Percentiles rank a stretch among this genome's conserved stretches.
Conservation (phyloP, 2,113 vertebrate genomes). For the Telmatochromis sp. region DNA sequence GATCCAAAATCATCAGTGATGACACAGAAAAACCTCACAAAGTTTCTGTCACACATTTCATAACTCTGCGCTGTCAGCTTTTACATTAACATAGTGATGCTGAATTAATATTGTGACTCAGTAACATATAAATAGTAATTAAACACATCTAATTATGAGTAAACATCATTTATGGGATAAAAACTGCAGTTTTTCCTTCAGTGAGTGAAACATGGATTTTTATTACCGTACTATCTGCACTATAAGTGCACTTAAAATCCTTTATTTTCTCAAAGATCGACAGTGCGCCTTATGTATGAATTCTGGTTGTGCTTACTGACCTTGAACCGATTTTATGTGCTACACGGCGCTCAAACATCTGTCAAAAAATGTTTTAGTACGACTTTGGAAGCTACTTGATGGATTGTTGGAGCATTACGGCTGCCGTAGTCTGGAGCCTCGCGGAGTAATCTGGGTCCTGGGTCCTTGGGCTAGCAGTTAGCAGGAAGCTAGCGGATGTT, state of each 20-base stretch:
- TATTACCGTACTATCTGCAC: neutral
- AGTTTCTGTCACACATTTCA: neutral
- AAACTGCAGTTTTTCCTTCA: neutral
- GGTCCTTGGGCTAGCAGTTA: neutral
- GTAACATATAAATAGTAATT: neutral
- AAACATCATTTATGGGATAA: neutral
- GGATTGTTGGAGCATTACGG: neutral
- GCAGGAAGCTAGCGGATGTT: too few relatives aligned
- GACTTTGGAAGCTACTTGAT: neutral
- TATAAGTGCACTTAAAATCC: neutral
- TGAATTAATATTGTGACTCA: neutral
- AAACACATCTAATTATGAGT: neutral
- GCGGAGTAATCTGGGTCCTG: neutral
- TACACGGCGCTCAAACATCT: neutral
- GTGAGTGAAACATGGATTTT: neutral
- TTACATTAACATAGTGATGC: neutral
- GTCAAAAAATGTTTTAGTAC: neutral
- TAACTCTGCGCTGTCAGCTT: neutral
- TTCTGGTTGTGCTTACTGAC: neutral
- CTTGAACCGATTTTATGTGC: neutral
- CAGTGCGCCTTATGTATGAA: fast-evolving
- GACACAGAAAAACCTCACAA: neutral
- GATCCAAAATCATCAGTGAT: neutral
- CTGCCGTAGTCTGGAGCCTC: neutral
- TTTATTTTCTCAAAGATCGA: neutral